Evolutionary conservation across 2,113 vertebrate species (phyloP).

Genomic region (Greenwoodochromis staneri): DNA sequence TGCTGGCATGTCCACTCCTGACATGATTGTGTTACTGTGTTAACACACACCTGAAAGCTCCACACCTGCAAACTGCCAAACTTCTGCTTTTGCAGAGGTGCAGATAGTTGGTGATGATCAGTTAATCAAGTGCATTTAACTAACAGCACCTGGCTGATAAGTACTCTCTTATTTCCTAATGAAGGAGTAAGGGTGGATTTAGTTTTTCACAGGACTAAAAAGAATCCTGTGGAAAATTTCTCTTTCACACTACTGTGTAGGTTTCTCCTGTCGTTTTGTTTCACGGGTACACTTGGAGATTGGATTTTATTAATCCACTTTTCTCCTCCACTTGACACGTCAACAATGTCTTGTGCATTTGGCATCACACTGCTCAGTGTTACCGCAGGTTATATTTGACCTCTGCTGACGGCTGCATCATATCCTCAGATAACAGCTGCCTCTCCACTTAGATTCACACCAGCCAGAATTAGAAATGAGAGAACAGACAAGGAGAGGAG

Average conservation of each 20-base stretch:
- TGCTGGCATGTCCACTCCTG: background rate
- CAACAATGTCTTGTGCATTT: constrained; percentile 12
- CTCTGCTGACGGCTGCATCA: constrained; percentile 14
- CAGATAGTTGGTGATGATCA: background rate
- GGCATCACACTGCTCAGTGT: background rate
- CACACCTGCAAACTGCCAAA: background rate
- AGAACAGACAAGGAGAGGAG: background rate
- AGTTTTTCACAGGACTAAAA: background rate
- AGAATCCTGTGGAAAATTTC: background rate
- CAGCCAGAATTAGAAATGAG: constrained; percentile 19
- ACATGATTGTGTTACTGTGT: background rate
- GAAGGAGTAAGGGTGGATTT: background rate
- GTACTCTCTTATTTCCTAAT: accelerated
- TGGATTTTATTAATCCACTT: background rate
- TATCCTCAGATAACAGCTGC: constrained; percentile 42
- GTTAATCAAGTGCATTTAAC: background rate
- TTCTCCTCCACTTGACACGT: background rate
- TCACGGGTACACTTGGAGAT: background rate
- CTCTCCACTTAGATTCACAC: background rate
- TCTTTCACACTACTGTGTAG: background rate
- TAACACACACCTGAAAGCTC: background rate
- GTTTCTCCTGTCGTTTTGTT: background rate
- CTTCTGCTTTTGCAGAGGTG: background rate
- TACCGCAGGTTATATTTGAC: constrained; percentile 37
- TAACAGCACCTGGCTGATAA: background rate